Evolutionary conservation across 2,113 vertebrate species (phyloP), one percentile per base, ranked within the genome.

Genomic region (Actenoides lindsayi): DNA sequence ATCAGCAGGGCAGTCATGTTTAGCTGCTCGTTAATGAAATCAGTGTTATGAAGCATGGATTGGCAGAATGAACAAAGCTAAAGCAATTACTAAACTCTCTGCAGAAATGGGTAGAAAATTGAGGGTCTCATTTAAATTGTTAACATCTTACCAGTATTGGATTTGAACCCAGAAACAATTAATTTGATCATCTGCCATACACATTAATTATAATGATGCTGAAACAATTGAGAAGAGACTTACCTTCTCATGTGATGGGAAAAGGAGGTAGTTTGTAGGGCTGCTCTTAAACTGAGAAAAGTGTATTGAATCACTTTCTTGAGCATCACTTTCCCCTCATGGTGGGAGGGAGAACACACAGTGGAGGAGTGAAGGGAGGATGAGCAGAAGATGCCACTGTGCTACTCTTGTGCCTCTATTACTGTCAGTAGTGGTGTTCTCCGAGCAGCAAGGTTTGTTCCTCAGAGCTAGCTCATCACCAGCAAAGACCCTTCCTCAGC

Each of bases 121-220:
- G 83, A 91, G 60, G 78, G 83, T 96, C 94, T 97, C 89, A 96
- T 94, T 97, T 96, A 97, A 97, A 96, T 69, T 87, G 84, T 96
- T 96, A 97, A 83, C 81, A 87, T 95, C 74, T 97, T 91, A 91
- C 71, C 84, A 90, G 91, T 88, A 88, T 75, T 96, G 79, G 86
- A 93, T 92, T 80, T 93, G 73, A 94, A 86, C 94, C n/a, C 41
- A 87, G 95, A 96, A 98, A 96, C 90, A 97, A 97, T 97, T 97
- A 96, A 97, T 93, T 89, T 87, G 82, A 90, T 90, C 42, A 60
- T 76, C 88, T 88, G 79, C 96, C 84, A 77, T 93, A 50, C n/a
- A 65, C 93, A 89, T 94, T 97, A 94, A 96, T 97, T 80, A 82
- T 86, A 94, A 91, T 76, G 83, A 30, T 57, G 71, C 62, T 87